Base-by-base conservation (phyloP, 2,113 vertebrate genomes). In the Podocnemis expansa region DNA sequence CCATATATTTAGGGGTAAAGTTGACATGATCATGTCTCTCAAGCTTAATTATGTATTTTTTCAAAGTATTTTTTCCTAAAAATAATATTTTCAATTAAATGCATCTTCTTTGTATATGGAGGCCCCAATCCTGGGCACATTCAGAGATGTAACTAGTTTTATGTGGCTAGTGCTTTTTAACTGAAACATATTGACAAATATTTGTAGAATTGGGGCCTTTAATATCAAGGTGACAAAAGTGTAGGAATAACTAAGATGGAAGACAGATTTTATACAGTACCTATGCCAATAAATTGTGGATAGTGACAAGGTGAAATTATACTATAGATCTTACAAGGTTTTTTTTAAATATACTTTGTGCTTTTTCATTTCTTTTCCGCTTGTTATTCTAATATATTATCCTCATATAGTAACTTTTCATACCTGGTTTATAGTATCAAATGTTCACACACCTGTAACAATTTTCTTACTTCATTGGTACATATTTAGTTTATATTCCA, bases 401-500 rank as follows among this genome's bases (percentile, higher is more conserved):
- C 49, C 41, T 82, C 38, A 29, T 81, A 80, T 60, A 90, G 70
- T 38, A 91, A 17, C 80, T 10, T 45, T 5, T 78, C 11, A 67
- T 85, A 70, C 3, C 87, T n/a, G 93, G 81, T 49, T 85, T 14
- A 83, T 2, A 55, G 38, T 38, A 31, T 94, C n/a, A 67, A 82
- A 34, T 24, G 10, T 90, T 93, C 83, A 70, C 3, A 5, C 19
- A 70, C 45, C 4, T 89, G 17, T 73, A 27, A 49, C n/a, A 52
- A 89, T 82, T 90, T 90, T 63, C 52, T 82, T 56, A 89, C 14
- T 87, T 76, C 49, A 79, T 84, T 79, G 67, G 34, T 78, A 73
- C 29, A 79, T 89, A 22, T 76, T 70, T 75, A 49, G 82, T 78
- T 91, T 91, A 63, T 10, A 51, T 51, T 9, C 8, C 8, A 2